Evolutionary conservation across 2,797 vertebrate species (phyloP).

Genomic region (Sebastolobus altivelis): DNA sequence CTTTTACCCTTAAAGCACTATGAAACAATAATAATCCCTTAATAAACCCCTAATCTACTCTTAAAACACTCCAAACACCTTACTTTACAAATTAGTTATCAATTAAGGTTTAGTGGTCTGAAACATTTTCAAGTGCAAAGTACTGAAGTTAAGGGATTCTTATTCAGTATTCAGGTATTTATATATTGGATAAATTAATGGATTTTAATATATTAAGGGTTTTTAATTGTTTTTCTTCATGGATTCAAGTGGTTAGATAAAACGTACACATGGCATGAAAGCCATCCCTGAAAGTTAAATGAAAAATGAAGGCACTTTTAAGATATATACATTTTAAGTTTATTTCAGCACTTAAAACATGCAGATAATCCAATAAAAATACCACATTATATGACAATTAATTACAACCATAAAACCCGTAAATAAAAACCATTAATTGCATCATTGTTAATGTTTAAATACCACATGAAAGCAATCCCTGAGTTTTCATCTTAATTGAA

Average conservation of each 20-base stretch:
- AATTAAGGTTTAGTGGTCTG: not conserved
- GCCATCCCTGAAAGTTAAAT: not conserved
- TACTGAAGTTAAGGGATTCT: not conserved
- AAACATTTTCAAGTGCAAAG: not conserved
- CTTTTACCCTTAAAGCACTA: slow-evolving; percentile 3
- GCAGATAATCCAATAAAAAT: not conserved
- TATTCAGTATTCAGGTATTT: not conserved
- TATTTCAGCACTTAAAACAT: not conserved
- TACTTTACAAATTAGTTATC: not conserved
- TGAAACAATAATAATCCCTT: slow-evolving; percentile 29
- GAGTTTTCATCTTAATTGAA: not conserved
- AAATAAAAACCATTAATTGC: not conserved
- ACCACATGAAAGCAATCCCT: not conserved
- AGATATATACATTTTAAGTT: not conserved
- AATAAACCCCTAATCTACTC: not conserved
- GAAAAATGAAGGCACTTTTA: not conserved
- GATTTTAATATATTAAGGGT: not conserved
- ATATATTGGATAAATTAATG: not conserved
- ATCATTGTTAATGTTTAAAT: not conserved
- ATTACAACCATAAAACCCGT: not conserved
- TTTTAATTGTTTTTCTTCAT: not conserved
- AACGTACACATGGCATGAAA: not conserved
- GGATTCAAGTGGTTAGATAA: not conserved
- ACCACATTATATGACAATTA: not conserved
- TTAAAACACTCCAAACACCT: not conserved